Conservation (phyloP, 2,888 invertebrate species). For the Chaetogeoica ovagalla region DNA sequence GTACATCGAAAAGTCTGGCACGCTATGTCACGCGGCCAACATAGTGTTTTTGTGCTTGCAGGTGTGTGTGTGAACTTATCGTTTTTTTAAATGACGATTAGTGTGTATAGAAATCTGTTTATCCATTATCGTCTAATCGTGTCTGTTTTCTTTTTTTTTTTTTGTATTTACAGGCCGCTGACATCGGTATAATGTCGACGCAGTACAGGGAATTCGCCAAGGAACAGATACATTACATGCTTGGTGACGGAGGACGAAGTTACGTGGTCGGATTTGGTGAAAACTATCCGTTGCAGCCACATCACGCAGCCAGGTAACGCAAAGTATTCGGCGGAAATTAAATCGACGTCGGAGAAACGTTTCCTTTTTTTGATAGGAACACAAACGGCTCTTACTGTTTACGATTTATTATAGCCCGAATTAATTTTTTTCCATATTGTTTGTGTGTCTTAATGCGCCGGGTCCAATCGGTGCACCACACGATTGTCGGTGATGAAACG, state of each 20-base stretch:
- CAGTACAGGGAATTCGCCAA: conserved; percentile 62
- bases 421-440: too few relatives aligned
- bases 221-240: conserved; percentile 64
- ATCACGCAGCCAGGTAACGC: conserved; percentile 63
- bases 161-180: conserved; percentile 58
- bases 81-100: too few relatives aligned
- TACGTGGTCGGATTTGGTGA: conserved; percentile 65
- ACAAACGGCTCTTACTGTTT: too few relatives aligned
- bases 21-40: conserved; percentile 64
- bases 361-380: too few relatives aligned
- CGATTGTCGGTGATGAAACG: too few relatives aligned
- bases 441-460: too few relatives aligned
- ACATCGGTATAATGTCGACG: conserved; percentile 58
- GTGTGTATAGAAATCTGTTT: too few relatives aligned
- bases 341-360: too few relatives aligned
- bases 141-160: not conserved
- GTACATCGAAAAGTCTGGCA: conserved; percentile 64
- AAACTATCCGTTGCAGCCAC: conserved; percentile 63
- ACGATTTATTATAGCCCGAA: too few relatives aligned
- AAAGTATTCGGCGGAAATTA: too few relatives aligned
- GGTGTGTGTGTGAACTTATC: conserved; percentile 57
- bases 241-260: conserved; percentile 64
- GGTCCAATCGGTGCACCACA: too few relatives aligned
- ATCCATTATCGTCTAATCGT: not conserved
- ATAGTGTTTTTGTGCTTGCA: conserved; percentile 64